Evolutionary conservation across 2,113 vertebrate species (phyloP).

Genomic region (Eudyptes chrysolophus): DNA sequence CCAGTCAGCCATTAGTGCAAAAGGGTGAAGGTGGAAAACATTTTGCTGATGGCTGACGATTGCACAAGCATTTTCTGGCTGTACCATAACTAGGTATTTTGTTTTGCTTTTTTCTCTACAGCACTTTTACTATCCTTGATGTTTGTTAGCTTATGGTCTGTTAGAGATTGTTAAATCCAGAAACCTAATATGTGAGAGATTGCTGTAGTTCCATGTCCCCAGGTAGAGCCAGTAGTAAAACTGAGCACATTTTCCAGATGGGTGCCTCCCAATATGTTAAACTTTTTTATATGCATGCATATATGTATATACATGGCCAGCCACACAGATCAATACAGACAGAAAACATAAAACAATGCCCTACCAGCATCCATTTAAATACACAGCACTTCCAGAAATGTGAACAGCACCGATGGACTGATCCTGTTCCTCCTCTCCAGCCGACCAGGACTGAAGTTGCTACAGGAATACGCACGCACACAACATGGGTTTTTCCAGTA

Average conservation of each 20-base stretch:
- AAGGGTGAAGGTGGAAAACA: neutral
- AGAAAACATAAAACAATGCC: neutral
- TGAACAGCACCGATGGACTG: fast-evolving
- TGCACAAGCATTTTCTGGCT: neutral
- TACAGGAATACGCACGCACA: neutral
- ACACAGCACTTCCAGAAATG: neutral
- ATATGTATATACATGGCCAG: neutral
- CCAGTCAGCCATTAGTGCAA: neutral
- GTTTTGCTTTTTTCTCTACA: neutral
- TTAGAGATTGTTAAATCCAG: neutral
- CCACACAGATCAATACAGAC: neutral
- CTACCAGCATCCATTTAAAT: neutral
- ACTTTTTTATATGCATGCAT: neutral
- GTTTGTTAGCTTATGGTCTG: neutral
- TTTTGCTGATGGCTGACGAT: neutral
- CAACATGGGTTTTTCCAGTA: neutral
- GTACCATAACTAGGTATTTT: neutral
- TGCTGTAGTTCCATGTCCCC: neutral
- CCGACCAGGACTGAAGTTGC: neutral
- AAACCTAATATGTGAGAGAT: neutral
- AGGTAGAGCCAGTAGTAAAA: neutral
- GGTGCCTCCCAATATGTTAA: neutral
- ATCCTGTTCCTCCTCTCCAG: neutral
- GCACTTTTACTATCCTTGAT: neutral
- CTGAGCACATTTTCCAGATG: neutral